These are phyloP conservation scores for Boleophthalmus pectinirostris DNA, from an alignment of 2,113 vertebrate genomes.

Conservation along the genomic window DNA sequence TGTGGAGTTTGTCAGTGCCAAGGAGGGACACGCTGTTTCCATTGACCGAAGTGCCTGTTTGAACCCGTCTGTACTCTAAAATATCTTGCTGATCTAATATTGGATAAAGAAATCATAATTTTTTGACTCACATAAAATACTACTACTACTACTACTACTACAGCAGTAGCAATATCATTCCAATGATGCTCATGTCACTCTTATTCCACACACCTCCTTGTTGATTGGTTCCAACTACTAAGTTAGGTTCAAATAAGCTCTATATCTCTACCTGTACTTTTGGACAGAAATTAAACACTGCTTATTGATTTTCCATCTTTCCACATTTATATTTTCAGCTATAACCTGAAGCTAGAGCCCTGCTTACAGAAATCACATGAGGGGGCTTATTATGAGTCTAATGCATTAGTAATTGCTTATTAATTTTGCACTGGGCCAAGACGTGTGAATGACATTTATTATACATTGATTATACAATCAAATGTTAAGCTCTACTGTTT, in stretches of 20 bases:
- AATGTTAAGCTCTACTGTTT: conserved; percentile 15
- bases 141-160: too few relatives aligned
- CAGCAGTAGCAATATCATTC: too few relatives aligned
- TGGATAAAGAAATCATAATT: background rate
- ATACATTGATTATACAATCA: conserved; percentile 6
- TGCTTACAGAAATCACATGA: conserved; percentile 14
- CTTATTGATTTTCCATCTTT: conserved; percentile 16
- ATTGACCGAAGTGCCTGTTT: background rate
- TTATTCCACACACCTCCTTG: background rate
- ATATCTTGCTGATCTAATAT: background rate
- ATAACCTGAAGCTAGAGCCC: conserved; percentile 7
- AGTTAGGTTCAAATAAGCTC: too few relatives aligned
- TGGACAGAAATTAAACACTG: conserved; percentile 9
- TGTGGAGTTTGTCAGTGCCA: background rate
- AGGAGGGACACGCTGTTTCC: background rate
- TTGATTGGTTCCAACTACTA: background rate
- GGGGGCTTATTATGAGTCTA: conserved; percentile 20
- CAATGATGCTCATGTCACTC: background rate
- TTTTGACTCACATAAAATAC: background rate
- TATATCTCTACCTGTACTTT: background rate
- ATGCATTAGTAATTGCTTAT: conserved; percentile 9
- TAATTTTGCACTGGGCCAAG: conserved; percentile 9
- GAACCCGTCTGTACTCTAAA: background rate
- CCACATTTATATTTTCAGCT: conserved; percentile 27
- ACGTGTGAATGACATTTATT: conserved; percentile 3